Conservation (phyloP, 2,797 vertebrate genomes). For the Enteromius treurensis region DNA sequence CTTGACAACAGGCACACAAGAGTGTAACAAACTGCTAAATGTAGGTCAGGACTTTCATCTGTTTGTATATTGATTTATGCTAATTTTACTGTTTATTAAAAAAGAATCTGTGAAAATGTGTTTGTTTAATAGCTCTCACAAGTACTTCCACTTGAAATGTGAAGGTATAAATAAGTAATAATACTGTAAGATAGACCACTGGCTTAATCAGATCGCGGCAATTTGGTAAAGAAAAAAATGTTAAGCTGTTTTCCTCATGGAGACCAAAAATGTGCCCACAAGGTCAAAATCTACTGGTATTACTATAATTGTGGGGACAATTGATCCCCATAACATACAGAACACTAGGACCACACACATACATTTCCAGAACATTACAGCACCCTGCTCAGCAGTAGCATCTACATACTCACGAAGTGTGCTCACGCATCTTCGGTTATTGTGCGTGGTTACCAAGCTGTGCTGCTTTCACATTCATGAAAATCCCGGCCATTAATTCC, state of each 20-base stretch:
- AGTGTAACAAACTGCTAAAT: conserved; percentile 1
- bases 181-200: not conserved
- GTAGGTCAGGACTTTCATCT: not conserved
- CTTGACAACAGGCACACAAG: not conserved
- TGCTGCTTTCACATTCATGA: conserved; percentile 83
- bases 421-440: conserved; percentile 48
- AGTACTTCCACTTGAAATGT: not conserved
- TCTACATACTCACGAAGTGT: conserved; percentile 46
- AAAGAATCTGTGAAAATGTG: not conserved
- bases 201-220: not conserved
- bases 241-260: not conserved
- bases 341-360: not conserved
- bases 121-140: not conserved
- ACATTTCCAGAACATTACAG: conserved; percentile 2
- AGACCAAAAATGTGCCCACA: no score
- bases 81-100: not conserved
- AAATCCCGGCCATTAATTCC: conserved; percentile 77
- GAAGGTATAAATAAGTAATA: not conserved
- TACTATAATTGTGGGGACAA: not conserved
- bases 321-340: not conserved
- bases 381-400: not conserved
- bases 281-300: not conserved
- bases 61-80: not conserved
- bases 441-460: conserved; percentile 66
- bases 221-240: not conserved